Conservation (phyloP, 92 coral and sea anemone species). For the Plumapathes pennacea region DNA sequence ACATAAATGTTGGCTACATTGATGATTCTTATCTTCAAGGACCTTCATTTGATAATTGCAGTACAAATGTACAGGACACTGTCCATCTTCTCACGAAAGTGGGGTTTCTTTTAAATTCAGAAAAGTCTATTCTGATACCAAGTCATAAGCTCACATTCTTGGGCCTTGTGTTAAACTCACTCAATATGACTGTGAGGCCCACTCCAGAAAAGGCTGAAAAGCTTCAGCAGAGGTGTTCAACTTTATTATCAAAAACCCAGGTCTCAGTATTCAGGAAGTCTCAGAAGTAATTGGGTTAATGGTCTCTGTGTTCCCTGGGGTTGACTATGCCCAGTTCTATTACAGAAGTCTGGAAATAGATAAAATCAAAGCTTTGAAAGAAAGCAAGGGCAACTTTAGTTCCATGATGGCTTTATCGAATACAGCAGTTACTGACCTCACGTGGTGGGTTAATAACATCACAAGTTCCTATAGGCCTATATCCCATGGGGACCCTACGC, state of each 20-base stretch:
- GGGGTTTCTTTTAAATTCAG: slow-evolving; percentile 32
- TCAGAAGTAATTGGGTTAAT: slow-evolving; percentile 34
- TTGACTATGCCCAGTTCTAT: slow-evolving; percentile 44
- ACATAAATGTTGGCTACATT: slow-evolving; percentile 14
- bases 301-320: slow-evolving; percentile 40
- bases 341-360: slow-evolving; percentile 29
- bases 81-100: slow-evolving; percentile 11
- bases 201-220: slow-evolving; percentile 1
- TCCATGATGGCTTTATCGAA: slow-evolving; percentile 6
- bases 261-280: slow-evolving; percentile 16
- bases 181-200: slow-evolving; percentile 26
- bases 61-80: slow-evolving; percentile 26
- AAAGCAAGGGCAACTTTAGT: slow-evolving; percentile 20
- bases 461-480: slow-evolving; percentile 17
- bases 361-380: slow-evolving; percentile 13
- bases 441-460: slow-evolving; percentile 44
- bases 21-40: slow-evolving; percentile 62
- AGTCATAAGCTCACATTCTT: slow-evolving; percentile 18
- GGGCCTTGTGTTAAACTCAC: slow-evolving; percentile 35
- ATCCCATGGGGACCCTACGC: slow-evolving; percentile 19
- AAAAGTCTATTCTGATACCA: slow-evolving; percentile 26
- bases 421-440: slow-evolving; percentile 17
- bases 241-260: background rate
- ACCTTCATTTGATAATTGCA: slow-evolving; percentile 16
- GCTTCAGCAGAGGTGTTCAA: slow-evolving; percentile 1